These are phyloP conservation scores for Potamilus streckersoni DNA, from an alignment of 1,140 invertebrate species.

Conservation along the genomic window DNA sequence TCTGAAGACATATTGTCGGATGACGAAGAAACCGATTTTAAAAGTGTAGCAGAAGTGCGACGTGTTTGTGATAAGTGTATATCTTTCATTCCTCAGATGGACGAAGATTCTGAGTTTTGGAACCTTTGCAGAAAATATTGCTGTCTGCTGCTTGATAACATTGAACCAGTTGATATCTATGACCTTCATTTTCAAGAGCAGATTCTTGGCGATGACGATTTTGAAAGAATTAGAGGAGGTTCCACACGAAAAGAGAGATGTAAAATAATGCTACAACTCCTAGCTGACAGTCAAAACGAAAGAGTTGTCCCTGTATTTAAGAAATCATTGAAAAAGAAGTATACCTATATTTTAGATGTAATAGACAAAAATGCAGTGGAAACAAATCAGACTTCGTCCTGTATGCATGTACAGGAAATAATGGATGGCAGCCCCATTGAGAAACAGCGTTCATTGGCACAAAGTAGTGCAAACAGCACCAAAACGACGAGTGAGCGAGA, in stretches of 20 bases:
- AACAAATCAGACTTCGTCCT: too few relatives aligned
- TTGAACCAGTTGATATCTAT: constrained; percentile 37
- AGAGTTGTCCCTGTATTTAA: constrained; percentile 9
- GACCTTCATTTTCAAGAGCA: constrained; percentile 32
- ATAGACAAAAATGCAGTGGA: background rate
- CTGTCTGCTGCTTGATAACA: constrained; percentile 28
- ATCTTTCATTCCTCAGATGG: constrained; percentile 2
- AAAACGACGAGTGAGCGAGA: background rate
- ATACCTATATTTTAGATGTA: constrained; percentile 14
- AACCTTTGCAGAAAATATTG: constrained; percentile 8
- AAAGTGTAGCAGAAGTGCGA: background rate
- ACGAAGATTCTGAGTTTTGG: background rate
- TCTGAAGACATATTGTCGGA: background rate
- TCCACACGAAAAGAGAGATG: constrained; percentile 30
- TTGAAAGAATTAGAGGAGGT: constrained; percentile 15
- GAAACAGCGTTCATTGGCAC: background rate
- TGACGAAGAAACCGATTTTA: background rate
- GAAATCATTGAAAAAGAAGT: constrained; percentile 23
- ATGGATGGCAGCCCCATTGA: background rate
- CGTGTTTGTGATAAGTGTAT: constrained; percentile 1
- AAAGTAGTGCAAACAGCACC: background rate
- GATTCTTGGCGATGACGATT: constrained; percentile 23
- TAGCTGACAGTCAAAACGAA: constrained; percentile 5
- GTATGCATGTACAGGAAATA: background rate
- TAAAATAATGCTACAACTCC: constrained; percentile 13